Percentiles rank a stretch among this genome's conserved stretches.
Evolutionary conservation across 2,113 vertebrate genomes (phyloP).

Genomic region (Sander lucioperca): DNA sequence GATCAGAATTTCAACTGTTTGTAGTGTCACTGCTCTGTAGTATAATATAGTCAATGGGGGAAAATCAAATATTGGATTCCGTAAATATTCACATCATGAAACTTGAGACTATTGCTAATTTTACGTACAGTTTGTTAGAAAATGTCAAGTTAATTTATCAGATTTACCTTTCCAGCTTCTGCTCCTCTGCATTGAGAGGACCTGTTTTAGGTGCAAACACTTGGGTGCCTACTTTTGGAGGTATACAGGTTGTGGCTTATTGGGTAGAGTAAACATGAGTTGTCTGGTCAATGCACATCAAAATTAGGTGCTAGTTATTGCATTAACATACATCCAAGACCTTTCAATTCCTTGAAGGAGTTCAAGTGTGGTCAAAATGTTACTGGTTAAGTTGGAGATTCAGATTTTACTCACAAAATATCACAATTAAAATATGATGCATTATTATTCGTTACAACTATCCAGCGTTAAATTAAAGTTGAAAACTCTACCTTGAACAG

Average conservation of each 20-base stretch:
- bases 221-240: not conserved
- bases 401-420: no score
- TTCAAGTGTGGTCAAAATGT: not conserved
- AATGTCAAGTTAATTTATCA: not conserved
- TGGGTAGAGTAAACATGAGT: not conserved
- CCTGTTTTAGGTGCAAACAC: not conserved
- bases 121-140: not conserved
- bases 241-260: not conserved
- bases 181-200: not conserved
- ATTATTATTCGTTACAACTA: no score
- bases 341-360: not conserved
- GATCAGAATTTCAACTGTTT: slow-evolving; percentile 14
- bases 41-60: not conserved
- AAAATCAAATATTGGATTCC: not conserved
- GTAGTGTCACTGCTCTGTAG: not conserved
- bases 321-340: not conserved
- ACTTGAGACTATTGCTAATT: not conserved
- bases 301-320: not conserved
- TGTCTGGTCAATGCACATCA: not conserved
- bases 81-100: slow-evolving; percentile 5
- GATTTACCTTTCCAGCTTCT: not conserved
- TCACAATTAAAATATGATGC: no score
- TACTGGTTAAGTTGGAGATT: no score
- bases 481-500: no score
- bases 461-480: no score